Base-by-base conservation (phyloP, 2,113 vertebrate genomes). In the Pionites leucogaster region DNA sequence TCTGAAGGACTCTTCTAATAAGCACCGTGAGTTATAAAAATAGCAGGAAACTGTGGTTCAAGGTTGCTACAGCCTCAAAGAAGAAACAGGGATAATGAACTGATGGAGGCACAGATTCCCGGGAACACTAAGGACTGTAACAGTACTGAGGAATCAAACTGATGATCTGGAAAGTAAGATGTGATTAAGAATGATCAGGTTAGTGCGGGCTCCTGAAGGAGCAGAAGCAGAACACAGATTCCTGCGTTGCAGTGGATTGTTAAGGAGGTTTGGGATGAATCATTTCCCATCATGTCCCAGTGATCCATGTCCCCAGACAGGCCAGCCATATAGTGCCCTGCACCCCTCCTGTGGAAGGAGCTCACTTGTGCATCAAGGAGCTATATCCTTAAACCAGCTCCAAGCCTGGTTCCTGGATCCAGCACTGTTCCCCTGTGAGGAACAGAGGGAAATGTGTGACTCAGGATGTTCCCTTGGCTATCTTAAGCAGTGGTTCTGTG, bases 81-180 rank as follows among this genome's bases (percentile, higher is more conserved):
- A 92, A 79, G 76, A 91, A 88, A 82, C 11, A n/a, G 65, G 91
- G 72, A 63, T 57, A 84, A 96, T 14, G 57, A 86, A 96, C 11
- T 91, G 90, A 93, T 94, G 95, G 93, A 93, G 42, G 53, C 91
- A 82, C 42, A 89, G 86, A 92, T 91, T 86, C 90, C 88, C 3
- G 6, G 88, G 82, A 94, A 96, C 94, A 89, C 65, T 64, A 79
- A 79, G 52, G 72, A 82, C 88, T 91, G 46, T 7, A 63, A 70
- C 82, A 94, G 31, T 14, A 87, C 78, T 46, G 44, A 97, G 92
- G 96, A 97, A 95, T 70, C 85, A 97, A 96, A 94, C 8, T 91
- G 90, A 96, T 94, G 89, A 96, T 92, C 77, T 94, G 92, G 91
- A 97, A 96, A 94, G 94, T 79, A 71, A 93, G 67, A 90, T 13